Evolutionary conservation across 1,140 invertebrate species (phyloP).

Genomic region (Homarus americanus): DNA sequence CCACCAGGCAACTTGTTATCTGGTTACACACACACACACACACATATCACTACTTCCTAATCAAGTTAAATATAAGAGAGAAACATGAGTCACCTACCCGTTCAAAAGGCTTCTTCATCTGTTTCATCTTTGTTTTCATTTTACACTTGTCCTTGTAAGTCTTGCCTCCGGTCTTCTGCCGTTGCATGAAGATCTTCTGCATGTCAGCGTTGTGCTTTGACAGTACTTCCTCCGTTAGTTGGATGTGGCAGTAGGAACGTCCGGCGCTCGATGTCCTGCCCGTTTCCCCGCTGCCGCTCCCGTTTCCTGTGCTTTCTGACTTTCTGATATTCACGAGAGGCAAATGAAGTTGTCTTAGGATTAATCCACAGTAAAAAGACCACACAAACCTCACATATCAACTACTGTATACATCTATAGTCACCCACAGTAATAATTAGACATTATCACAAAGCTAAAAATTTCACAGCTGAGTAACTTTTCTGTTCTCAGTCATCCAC

Average conservation of each 20-base stretch:
- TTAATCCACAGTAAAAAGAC: background rate
- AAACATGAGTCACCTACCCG: constrained; percentile 26
- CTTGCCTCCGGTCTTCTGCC: constrained; percentile 80
- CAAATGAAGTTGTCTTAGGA: background rate
- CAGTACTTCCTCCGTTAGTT: constrained; percentile 74
- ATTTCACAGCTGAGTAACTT: too few species aligned
- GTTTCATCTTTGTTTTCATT: constrained; percentile 43
- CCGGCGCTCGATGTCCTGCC: constrained; percentile 74
- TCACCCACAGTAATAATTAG: too few species aligned
- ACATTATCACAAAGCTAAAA: too few species aligned
- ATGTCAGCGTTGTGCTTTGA: constrained; percentile 86
- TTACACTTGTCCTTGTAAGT: constrained; percentile 43
- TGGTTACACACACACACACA: too few species aligned
- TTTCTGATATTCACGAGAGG: constrained; percentile 20
- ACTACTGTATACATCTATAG: too few species aligned
- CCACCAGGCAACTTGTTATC: background rate
- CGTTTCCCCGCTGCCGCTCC: constrained; percentile 81
- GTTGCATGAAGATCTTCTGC: constrained; percentile 87
- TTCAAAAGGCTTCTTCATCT: constrained; percentile 43
- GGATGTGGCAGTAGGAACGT: constrained; percentile 63
- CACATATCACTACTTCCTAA: too few species aligned
- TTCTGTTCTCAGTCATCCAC: too few species aligned
- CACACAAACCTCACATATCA: too few species aligned
- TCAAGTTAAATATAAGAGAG: too few species aligned
- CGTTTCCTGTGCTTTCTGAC: constrained; percentile 75